These are phyloP conservation scores for Pseudocheirus occidentalis DNA, from an alignment of 2,797 vertebrate genomes.

Conservation along the genomic window DNA sequence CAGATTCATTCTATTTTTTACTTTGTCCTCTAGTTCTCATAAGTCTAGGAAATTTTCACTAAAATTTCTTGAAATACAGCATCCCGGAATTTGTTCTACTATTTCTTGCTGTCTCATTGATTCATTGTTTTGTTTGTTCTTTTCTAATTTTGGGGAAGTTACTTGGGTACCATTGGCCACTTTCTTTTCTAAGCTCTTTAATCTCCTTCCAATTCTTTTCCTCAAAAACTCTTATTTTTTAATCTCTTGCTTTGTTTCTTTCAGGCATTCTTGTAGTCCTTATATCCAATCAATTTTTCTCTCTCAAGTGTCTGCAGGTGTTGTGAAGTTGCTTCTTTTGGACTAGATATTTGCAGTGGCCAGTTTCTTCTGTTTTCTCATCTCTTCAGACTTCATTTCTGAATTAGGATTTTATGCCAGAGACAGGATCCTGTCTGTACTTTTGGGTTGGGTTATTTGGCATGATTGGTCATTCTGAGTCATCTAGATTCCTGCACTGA, in stretches of 20 bases:
- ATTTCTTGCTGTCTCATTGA: not conserved
- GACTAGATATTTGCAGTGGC: not conserved
- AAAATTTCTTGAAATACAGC: not conserved
- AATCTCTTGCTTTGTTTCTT: too few relatives aligned
- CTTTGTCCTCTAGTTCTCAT: not conserved
- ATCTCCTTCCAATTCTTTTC: not conserved
- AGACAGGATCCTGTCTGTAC: not conserved
- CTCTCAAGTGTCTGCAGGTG: not conserved
- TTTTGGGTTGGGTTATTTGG: not conserved
- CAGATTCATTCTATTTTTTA: not conserved
- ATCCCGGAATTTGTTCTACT: not conserved
- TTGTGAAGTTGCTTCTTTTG: not conserved
- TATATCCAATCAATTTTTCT: not conserved
- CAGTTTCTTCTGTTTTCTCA: not conserved
- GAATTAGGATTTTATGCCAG: not conserved
- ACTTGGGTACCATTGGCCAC: not conserved
- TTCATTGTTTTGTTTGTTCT: not conserved
- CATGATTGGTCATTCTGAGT: not conserved
- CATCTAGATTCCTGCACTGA: not conserved
- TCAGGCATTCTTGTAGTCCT: not conserved
- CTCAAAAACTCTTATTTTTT: not conserved
- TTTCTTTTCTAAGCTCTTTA: not conserved
- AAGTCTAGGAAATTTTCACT: not conserved
- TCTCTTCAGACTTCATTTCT: not conserved
- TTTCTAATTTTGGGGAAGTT: not conserved